A percentile compares a stretch with the other conserved stretches of the same genome.
These are phyloP conservation scores for Tachypleus tridentatus DNA, from an alignment of 1,140 invertebrate genomes.

Conservation along the genomic window DNA sequence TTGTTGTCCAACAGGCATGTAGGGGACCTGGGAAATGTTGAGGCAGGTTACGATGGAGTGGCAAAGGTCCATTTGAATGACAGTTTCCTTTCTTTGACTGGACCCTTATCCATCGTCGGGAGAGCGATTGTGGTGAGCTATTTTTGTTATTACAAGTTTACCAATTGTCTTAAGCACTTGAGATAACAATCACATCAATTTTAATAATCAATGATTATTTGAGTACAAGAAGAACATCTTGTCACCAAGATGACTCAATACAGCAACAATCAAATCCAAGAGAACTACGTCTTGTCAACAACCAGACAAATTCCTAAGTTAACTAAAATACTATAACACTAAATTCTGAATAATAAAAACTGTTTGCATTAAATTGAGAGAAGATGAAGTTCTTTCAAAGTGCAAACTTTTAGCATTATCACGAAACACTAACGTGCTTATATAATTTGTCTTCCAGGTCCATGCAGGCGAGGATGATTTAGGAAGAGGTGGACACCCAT, in stretches of 20 bases:
- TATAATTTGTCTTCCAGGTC: constrained; percentile 37
- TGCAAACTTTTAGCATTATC: not conserved
- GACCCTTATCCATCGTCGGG: constrained; percentile 38
- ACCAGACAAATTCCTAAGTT: too few relatives aligned
- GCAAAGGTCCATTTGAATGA: constrained; percentile 35
- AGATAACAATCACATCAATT: too few relatives aligned
- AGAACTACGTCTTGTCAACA: too few relatives aligned
- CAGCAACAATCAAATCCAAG: too few relatives aligned
- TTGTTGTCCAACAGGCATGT: constrained; percentile 28
- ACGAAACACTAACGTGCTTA: constrained; percentile 7
- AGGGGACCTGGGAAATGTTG: constrained; percentile 40
- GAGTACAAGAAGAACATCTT: too few relatives aligned
- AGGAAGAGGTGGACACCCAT: constrained; percentile 77
- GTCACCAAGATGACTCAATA: too few relatives aligned
- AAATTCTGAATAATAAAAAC: too few relatives aligned
- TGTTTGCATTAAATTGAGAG: too few relatives aligned
- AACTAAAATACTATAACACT: too few relatives aligned
- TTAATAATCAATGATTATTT: too few relatives aligned
- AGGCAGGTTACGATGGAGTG: constrained; percentile 29
- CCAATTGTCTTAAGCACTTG: not conserved
- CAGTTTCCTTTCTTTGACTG: constrained; percentile 35
- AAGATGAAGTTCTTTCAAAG: constrained; percentile 1
- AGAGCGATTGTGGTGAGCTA: constrained; percentile 29
- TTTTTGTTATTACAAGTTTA: not conserved
- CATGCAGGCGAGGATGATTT: constrained; percentile 90